Base-by-base conservation (phyloP, 1,140 invertebrate species). In the Philopotamus ludificatus region DNA sequence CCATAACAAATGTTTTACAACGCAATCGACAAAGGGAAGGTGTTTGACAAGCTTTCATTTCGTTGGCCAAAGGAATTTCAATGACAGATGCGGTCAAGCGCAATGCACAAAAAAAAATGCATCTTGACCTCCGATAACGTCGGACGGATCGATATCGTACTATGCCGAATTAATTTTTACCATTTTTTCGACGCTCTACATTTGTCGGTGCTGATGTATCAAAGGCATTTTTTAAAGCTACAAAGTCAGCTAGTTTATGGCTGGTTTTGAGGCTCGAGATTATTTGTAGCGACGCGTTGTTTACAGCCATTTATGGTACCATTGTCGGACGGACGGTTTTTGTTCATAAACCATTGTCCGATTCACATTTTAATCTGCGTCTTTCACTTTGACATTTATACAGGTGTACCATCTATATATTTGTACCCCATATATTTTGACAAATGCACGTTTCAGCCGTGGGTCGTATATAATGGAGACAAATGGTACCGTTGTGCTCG, bases 261-360 rank as follows among this genome's bases (percentile, higher is more conserved):
- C 41, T 16, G 28, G 51, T 55, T 59, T 62, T 45, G 50, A 62
- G 51, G 25, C 54, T 57, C 21, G 26, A 53, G 12, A 7, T 57
- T 65, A 22, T 63, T 65, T 68, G 67, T 65, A 53, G 62, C 67
- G 3, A 42, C 21, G 57, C 67, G n/a, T 62, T 68, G 62, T 68
- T 68, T 65, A 68, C 51, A 60, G 50, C 62, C 67, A 28, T 68
- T 65, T 68, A 63, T 68, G 57, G 66, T 41, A 26, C 59, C 53
- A 62, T 65, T 68, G 67, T 68, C 45, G 49, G 50, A 63, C 44
- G 47, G 21, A n/a, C 44, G 39, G 55, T 26, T 68, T 65, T 65
- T 68, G 54, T 68, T 54, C 49, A 34, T 22, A 23, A 34, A 25
- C 22, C 57, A 22, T 68, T 65, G 67, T 68, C 28, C 61, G 22